These are phyloP conservation scores for Neocrepidodera transversa DNA, from an alignment of 2,888 invertebrate species.

Conservation along the genomic window DNA sequence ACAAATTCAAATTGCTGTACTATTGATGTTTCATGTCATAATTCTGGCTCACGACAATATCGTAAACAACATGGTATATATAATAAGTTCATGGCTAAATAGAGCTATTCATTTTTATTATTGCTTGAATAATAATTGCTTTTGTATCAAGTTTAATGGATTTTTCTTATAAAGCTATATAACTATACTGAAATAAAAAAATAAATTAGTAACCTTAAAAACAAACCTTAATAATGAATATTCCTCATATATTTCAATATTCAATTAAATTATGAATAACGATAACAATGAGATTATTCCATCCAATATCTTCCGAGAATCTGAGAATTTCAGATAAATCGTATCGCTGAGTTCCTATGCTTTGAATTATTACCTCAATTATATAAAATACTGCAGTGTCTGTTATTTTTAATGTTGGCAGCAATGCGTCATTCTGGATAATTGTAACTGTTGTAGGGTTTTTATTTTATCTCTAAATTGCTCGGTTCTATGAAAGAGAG, in stretches of 20 bases:
- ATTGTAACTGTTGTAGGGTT: background rate
- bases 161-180: too few relatives aligned
- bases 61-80: background rate
- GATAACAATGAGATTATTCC: too few relatives aligned
- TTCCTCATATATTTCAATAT: too few relatives aligned
- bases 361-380: conserved; percentile 31
- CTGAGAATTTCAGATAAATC: conserved; percentile 6
- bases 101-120: background rate
- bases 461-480: conserved; percentile 5
- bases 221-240: too few relatives aligned
- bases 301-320: conserved; percentile 1
- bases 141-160: too few relatives aligned
- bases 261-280: too few relatives aligned
- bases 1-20: conserved; percentile 34
- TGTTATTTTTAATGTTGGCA: conserved; percentile 3
- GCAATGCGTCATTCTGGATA: conserved; percentile 10
- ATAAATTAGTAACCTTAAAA: too few relatives aligned
- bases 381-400: conserved; percentile 25
- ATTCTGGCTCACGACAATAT: conserved; percentile 14
- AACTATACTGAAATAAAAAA: too few relatives aligned
- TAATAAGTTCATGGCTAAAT: conserved; percentile 11
- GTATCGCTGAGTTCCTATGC: conserved; percentile 15
- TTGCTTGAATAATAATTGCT: background rate
- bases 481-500: background rate
- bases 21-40: conserved; percentile 31